Evolutionary conservation across 2,888 invertebrate species (phyloP), one percentile per base, ranked within the genome.

Genomic region (Dendrolimus pini): DNA sequence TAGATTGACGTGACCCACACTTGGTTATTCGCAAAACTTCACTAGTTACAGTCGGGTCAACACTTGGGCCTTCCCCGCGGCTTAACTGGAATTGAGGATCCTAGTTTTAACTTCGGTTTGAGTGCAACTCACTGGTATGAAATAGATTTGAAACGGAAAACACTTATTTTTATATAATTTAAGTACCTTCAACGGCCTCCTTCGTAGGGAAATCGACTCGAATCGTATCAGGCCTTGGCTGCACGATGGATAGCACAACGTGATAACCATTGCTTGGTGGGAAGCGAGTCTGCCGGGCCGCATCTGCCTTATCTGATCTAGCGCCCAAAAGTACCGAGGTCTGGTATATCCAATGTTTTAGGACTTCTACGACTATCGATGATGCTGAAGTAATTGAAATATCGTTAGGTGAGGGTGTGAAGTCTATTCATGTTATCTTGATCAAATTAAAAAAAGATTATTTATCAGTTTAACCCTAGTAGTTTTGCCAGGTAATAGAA

Each of bases 241-340:
- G 95, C 2, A 97, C 93, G 41, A 97, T 92, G 0, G 96, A 96
- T 55, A 98, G 92, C 13, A 97, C 92, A 47, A 98, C 88, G 65
- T 87, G 80, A 65, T 83, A 85, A 0, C 74, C 78, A 1, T 65
- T 69, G 0, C 74, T 84, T 1, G 80, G 89, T 61, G 78, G 92
- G 78, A 76, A 87, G 65, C 77, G 80, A 9, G 70, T 75, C 61
- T 77, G 83, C 0, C 89, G 81, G 59, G 79, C 80, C 7, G 61
- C 62, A 59, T 89, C 90, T 0, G 83, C 78, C 0, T 62, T 13
- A n/a, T 82, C 82, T 0, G 84, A 78, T 6, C 83, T 70, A 0
- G 88, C 89, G 1, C 86, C 86, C 1, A 60, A 63, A 18, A 92
- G 66, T 0, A 89, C 80, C 0, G 84, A 72, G 0, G 92, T 89